Evolutionary conservation across 2,797 vertebrate genomes (phyloP).

Genomic region (Florisuga fusca): DNA sequence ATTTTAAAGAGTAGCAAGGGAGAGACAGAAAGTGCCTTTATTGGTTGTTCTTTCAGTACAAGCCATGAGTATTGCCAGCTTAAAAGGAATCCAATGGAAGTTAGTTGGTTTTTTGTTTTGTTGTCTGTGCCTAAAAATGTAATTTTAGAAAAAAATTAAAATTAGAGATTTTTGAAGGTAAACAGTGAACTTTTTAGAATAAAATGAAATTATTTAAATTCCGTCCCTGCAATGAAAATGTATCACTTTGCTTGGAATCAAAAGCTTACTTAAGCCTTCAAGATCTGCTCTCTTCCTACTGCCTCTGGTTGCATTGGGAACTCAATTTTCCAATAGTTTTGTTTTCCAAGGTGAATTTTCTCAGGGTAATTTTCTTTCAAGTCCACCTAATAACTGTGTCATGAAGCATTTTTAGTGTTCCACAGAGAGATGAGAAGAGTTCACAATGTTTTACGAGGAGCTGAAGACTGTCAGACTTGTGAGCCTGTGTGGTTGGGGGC

Average conservation of each 20-base stretch:
- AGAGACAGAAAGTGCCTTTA: conserved; percentile 38
- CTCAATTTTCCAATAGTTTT: not conserved
- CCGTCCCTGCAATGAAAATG: not conserved
- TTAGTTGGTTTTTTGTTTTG: not conserved
- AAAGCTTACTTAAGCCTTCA: not conserved
- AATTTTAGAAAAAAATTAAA: conserved; percentile 18
- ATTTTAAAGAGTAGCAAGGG: conserved; percentile 3
- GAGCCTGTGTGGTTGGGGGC: not conserved
- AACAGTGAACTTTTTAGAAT: not conserved
- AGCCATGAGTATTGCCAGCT: not conserved
- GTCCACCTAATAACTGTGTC: not conserved
- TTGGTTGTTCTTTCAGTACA: conserved; percentile 48
- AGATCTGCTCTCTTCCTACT: not conserved
- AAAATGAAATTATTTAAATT: not conserved
- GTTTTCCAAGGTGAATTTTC: not conserved
- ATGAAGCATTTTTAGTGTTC: not conserved
- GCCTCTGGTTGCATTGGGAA: not conserved
- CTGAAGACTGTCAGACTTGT: not conserved
- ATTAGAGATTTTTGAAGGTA: not conserved
- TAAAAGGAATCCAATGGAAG: not conserved
- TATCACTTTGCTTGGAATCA: not conserved
- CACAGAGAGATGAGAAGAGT: not conserved
- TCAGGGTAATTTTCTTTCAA: conserved; percentile 4
- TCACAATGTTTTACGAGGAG: not conserved
- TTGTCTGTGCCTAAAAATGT: not conserved